These are phyloP conservation scores for Calephelis virginiensis DNA, from an alignment of 1,140 invertebrate species.

Conservation along the genomic window DNA sequence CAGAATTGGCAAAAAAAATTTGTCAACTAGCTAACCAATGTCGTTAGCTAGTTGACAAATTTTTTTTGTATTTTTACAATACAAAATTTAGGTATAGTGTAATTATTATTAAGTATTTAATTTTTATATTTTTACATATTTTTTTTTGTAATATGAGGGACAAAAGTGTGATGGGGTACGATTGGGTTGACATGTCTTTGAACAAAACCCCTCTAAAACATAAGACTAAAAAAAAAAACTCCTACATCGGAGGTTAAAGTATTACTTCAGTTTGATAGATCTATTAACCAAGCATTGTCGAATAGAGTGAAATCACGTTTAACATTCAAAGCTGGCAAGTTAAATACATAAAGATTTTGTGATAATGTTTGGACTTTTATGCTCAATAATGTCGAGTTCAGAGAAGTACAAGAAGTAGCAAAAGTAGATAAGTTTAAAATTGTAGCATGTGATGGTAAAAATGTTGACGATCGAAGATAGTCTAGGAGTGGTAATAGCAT, in stretches of 20 bases:
- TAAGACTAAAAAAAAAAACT: no score
- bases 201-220: no score
- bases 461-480: conserved; percentile 68
- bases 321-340: conserved; percentile 97
- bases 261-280: conserved; percentile 97
- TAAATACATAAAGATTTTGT: conserved; percentile 99
- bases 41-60: no score
- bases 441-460: conserved; percentile 99
- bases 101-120: no score
- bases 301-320: conserved; percentile 94
- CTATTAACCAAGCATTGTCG: conserved; percentile 96
- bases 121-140: no score
- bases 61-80: no score
- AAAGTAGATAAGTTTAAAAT: conserved; percentile 99
- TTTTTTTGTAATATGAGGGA: no score
- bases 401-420: conserved; percentile 96
- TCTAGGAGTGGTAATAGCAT: conserved; percentile 12
- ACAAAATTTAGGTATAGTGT: no score
- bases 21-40: no score
- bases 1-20: no score
- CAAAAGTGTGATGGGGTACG: no score
- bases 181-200: no score
- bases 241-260: conserved; percentile 95
- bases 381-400: conserved; percentile 98
- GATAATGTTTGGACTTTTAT: conserved; percentile 99